phyloP scores from a whole-genome alignment of 2,888 invertebrate species.

The Mayetiola destructor region DNA sequence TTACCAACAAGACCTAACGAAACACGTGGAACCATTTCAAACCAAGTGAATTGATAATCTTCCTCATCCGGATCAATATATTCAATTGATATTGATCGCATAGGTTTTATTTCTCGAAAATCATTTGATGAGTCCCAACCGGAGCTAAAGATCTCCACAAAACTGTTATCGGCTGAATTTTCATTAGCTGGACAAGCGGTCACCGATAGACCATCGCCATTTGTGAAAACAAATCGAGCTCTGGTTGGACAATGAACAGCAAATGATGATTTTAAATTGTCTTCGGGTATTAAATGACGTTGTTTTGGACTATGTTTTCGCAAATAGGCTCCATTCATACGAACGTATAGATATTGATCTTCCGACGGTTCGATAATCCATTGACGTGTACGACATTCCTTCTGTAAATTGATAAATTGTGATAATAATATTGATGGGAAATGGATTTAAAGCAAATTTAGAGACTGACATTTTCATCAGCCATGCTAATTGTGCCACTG shows the following conservation, averaged over 20 bases:
- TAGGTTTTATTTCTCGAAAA: conserved; percentile 42
- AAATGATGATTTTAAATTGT: neutral
- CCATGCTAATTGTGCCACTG: conserved; percentile 59
- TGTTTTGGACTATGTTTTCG: conserved; percentile 33
- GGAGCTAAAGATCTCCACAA: conserved; percentile 71
- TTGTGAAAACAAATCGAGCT: conserved; percentile 65
- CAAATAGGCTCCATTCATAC: conserved; percentile 50
- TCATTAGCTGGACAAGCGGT: conserved; percentile 42
- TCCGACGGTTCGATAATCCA: conserved; percentile 67
- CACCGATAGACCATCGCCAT: conserved; percentile 41
- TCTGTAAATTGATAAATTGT: conserved; percentile 37
- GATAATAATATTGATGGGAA: neutral
- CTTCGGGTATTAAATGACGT: conserved; percentile 37
- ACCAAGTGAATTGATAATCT: conserved; percentile 64
- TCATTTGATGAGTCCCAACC: conserved; percentile 56
- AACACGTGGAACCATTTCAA: conserved; percentile 53
- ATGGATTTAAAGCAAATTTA: neutral
- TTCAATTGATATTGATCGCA: conserved; percentile 59
- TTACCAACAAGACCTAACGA: conserved; percentile 35
- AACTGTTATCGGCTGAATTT: conserved; percentile 42
- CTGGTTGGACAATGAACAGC: conserved; percentile 50
- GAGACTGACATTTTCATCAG: conserved; percentile 33
- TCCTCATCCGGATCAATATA: conserved; percentile 62
- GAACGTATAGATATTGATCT: conserved; percentile 60
- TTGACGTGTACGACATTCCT: conserved; percentile 64